Percentiles rank a stretch among this genome's conserved stretches.
phyloP scores from a whole-genome alignment of 2,888 invertebrate species.

The Ophion costatus region DNA sequence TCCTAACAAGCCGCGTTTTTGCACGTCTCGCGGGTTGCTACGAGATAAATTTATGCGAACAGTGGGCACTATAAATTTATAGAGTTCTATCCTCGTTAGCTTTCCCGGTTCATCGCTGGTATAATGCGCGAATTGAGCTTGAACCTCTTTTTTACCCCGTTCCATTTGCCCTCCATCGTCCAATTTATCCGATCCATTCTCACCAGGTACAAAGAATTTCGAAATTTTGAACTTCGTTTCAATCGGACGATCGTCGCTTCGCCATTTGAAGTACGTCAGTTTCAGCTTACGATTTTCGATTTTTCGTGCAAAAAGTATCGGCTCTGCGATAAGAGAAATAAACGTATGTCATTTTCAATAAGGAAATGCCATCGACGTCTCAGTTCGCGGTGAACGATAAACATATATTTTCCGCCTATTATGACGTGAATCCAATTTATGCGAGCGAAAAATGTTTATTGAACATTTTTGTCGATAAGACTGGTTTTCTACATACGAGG shows the following conservation, averaged over 20 bases:
- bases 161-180: slow-evolving; percentile 8
- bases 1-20: slow-evolving; percentile 17
- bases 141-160: slow-evolving; percentile 6
- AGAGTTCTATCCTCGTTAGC: slow-evolving; percentile 46
- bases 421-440: too few species aligned
- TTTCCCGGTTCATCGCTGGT: slow-evolving; percentile 31
- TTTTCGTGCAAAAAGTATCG: background rate
- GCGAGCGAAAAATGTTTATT: too few species aligned
- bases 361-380: too few species aligned
- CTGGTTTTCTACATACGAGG: too few species aligned
- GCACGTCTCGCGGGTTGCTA: background rate
- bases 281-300: background rate
- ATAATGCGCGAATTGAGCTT: slow-evolving; percentile 27
- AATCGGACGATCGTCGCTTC: background rate
- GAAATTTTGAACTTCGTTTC: background rate
- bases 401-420: too few species aligned
- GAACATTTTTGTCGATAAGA: too few species aligned
- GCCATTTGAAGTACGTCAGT: background rate
- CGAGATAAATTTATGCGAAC: slow-evolving; percentile 20
- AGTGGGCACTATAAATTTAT: slow-evolving; percentile 19
- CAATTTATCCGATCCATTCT: background rate
- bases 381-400: too few species aligned
- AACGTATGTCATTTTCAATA: too few species aligned
- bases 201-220: background rate
- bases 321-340: background rate